Evolutionary conservation across 2,888 invertebrate species (phyloP).

Genomic region (Ischnura elegans): DNA sequence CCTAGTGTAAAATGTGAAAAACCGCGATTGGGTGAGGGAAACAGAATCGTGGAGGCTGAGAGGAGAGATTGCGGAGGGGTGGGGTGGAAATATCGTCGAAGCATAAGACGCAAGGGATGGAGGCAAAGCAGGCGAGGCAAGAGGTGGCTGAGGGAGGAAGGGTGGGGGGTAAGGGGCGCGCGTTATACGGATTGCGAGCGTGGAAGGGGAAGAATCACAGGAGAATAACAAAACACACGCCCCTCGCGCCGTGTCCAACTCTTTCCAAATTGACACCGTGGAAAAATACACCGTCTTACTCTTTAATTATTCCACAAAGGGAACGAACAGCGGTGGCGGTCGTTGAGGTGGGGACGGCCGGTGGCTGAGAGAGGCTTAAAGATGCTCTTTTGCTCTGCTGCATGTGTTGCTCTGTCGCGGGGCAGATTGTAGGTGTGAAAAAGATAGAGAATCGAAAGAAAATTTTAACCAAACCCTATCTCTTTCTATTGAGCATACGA

Average conservation of each 20-base stretch:
- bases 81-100: too few species aligned
- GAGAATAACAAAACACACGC: not conserved
- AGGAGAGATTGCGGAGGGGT: not conserved
- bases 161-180: too few species aligned
- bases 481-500: too few species aligned
- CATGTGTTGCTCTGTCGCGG: too few species aligned
- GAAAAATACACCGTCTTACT: slow-evolving; percentile 20
- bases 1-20: too few species aligned
- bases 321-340: not conserved
- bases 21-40: not conserved
- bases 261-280: slow-evolving; percentile 15
- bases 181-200: not conserved
- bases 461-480: too few species aligned
- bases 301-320: slow-evolving; percentile 31
- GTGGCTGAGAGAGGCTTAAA: too few species aligned
- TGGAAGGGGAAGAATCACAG: not conserved
- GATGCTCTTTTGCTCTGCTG: too few species aligned
- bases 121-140: too few species aligned
- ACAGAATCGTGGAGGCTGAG: not conserved
- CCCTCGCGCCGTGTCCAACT: not conserved
- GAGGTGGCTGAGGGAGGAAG: too few species aligned
- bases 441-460: not conserved
- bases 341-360: not conserved
- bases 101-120: too few species aligned
- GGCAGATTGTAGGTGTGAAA: not conserved